phyloP scores from a whole-genome alignment of 2,113 vertebrate genomes.

The Vimba vimba region DNA sequence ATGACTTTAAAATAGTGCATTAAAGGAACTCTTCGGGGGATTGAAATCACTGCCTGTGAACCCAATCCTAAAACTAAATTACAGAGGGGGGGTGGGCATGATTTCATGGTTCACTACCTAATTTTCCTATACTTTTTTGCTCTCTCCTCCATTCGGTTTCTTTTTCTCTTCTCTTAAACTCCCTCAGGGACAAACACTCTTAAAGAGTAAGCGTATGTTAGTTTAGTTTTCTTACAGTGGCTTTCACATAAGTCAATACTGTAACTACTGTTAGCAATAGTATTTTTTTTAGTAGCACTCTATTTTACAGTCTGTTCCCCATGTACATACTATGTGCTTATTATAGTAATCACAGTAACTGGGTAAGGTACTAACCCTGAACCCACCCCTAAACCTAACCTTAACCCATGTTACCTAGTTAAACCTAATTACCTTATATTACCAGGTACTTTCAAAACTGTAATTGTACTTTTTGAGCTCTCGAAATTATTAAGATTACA shows the following conservation, averaged over 20 bases:
- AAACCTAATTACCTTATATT: too few relatives aligned
- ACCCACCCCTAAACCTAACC: too few relatives aligned
- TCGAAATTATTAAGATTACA: neutral
- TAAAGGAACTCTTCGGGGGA: conserved; percentile 60
- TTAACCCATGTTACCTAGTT: too few relatives aligned
- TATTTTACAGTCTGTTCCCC: too few relatives aligned
- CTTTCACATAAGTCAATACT: conserved; percentile 36
- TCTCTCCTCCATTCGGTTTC: conserved; percentile 24
- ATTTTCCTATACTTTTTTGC: conserved; percentile 57
- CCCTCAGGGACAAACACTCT: conserved; percentile 40
- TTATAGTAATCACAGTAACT: too few relatives aligned
- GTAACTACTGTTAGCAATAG: neutral
- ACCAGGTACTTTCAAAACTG: too few relatives aligned
- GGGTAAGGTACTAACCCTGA: too few relatives aligned
- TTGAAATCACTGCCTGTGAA: conserved; percentile 63
- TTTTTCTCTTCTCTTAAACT: conserved; percentile 40
- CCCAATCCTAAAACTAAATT: conserved; percentile 62
- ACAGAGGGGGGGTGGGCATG: conserved; percentile 58
- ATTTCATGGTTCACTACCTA: conserved; percentile 63
- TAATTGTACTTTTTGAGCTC: neutral
- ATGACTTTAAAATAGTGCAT: conserved; percentile 66
- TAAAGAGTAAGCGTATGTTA: conserved; percentile 52
- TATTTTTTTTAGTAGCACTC: neutral
- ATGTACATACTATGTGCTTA: too few relatives aligned
- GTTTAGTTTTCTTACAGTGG: conserved; percentile 40